These are phyloP conservation scores for Cyclargus thomasi DNA, from an alignment of 1,140 invertebrate genomes.

Conservation along the genomic window DNA sequence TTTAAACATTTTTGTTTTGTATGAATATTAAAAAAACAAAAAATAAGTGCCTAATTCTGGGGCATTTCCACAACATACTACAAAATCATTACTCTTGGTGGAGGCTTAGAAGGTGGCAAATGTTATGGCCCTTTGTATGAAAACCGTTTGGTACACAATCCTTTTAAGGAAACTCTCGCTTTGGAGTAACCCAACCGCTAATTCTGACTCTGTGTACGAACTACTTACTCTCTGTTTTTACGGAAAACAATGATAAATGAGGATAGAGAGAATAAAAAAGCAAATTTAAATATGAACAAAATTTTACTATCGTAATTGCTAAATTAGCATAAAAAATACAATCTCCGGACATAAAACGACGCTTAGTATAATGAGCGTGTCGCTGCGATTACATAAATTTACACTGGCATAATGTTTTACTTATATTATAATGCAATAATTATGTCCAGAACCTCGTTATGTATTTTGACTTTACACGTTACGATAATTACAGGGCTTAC, in stretches of 20 bases:
- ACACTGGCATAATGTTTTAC: slow-evolving; percentile 1
- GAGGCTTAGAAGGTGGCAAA: no score
- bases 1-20: no score
- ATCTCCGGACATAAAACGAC: neutral
- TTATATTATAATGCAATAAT: slow-evolving; percentile 8
- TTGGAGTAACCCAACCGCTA: no score
- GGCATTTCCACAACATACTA: no score
- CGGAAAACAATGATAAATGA: neutral
- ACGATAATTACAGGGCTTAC: slow-evolving; percentile 1
- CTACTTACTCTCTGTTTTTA: neutral
- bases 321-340: slow-evolving; percentile 8
- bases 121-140: no score
- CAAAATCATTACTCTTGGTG: no score
- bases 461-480: neutral
- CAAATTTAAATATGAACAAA: slow-evolving; percentile 2
- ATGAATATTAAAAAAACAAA: no score
- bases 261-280: slow-evolving; percentile 3
- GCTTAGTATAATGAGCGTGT: slow-evolving; percentile 4
- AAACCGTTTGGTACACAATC: no score
- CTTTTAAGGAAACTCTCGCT: no score
- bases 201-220: no score
- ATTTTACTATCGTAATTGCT: slow-evolving; percentile 1
- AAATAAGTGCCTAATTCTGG: no score
- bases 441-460: neutral
- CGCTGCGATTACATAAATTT: slow-evolving; percentile 13